Evolutionary conservation across 2,113 vertebrate species (phyloP).

Genomic region (Helogale parvula): DNA sequence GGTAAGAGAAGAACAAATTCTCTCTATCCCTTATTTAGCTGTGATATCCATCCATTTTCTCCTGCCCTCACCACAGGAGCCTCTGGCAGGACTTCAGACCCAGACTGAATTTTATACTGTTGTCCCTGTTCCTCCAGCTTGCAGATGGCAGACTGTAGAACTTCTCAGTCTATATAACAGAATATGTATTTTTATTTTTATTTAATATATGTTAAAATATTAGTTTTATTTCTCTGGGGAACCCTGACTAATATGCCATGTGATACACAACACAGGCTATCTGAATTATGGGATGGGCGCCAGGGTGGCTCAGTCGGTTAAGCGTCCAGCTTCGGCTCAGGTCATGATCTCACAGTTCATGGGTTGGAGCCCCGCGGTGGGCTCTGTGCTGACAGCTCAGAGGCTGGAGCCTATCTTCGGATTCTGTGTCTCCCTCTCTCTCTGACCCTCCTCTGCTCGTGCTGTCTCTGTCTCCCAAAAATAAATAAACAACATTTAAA

Average conservation of each 20-base stretch:
- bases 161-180: neutral
- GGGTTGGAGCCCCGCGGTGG: too few relatives aligned
- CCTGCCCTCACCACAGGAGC: neutral
- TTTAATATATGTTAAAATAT: neutral
- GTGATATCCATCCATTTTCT: neutral
- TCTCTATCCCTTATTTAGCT: neutral
- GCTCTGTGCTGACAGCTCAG: too few relatives aligned
- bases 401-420: too few relatives aligned
- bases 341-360: too few relatives aligned
- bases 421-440: too few relatives aligned
- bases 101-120: neutral
- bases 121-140: neutral
- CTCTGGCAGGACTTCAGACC: neutral
- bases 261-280: neutral
- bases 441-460: too few relatives aligned
- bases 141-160: neutral
- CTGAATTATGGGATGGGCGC: neutral
- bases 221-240: neutral
- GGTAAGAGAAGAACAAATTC: neutral
- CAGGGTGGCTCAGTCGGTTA: too few relatives aligned
- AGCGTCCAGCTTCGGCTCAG: too few relatives aligned
- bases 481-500: too few relatives aligned
- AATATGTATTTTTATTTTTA: neutral
- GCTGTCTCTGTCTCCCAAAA: too few relatives aligned
- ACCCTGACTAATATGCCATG: neutral